These are phyloP conservation scores for Sebastes paucispinis DNA, from an alignment of 2,797 vertebrate species.

Conservation along the genomic window DNA sequence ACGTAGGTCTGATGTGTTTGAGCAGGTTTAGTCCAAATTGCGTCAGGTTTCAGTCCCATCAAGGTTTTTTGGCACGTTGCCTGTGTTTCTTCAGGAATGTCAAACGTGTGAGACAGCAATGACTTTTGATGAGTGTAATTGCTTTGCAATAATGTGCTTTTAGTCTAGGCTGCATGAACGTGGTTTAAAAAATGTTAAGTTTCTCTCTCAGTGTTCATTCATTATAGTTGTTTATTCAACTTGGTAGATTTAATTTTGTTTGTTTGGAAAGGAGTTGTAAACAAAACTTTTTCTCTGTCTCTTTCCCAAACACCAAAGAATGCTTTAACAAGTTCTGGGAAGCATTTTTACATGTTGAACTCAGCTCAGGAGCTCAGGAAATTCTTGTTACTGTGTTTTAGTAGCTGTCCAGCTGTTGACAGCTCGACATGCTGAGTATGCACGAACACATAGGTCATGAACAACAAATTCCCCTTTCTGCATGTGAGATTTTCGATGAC, in stretches of 20 bases:
- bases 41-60: not conserved
- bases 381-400: not conserved
- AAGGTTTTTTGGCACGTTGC: not conserved
- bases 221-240: not conserved
- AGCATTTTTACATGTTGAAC: not conserved
- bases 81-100: not conserved
- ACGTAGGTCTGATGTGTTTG: conserved; percentile 26
- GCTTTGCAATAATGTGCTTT: not conserved
- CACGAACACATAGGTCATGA: not conserved
- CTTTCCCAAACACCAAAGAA: not conserved
- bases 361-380: not conserved
- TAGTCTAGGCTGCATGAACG: not conserved
- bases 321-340: not conserved
- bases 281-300: not conserved
- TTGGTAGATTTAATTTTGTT: not conserved
- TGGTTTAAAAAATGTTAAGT: not conserved
- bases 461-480: not conserved
- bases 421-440: not conserved
- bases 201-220: not conserved
- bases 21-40: conserved; percentile 27
- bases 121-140: not conserved
- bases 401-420: not conserved
- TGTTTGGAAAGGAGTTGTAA: not conserved
- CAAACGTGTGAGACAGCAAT: not conserved
- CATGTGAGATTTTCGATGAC: not conserved